Base-by-base conservation (phyloP, 2,888 invertebrate species). In the Aphelenchoides bicaudatus region DNA sequence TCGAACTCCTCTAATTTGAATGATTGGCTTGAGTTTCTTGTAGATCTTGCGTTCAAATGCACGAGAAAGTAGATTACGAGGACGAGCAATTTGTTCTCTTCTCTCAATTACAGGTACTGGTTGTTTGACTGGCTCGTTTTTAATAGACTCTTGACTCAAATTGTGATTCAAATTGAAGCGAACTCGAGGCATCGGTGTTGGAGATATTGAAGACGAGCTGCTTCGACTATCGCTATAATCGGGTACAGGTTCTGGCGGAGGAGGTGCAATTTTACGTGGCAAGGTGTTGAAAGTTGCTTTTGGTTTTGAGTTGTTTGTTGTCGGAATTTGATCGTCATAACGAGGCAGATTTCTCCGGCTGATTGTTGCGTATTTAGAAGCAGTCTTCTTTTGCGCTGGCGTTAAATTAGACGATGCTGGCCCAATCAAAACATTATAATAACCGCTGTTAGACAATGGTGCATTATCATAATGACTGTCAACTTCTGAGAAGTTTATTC, bases 1-100 rank as follows among this genome's bases (percentile, higher is more conserved):
- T 28, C 39, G 34, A n/a, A 51, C 52, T n/a, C 52, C 52, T 6
- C 52, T 37, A 29, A 51, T 51, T 51, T 51, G 52, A 30, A 51
- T 51, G 38, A 51, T 21, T 3, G 52, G 52, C 25, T 29, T 31
- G 1, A 51, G 30, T n/a, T 28, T 27, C 2, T 28, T 51, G 52
- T 23, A 21, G 34, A 51, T 51, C 52, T 21, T 51, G 10, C 31
- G 37, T 2, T 51, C 52, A 30, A 51, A 51, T 2, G 52, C 39
- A 19, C 28, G 34, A 8, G 52, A 37, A 37, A 37, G 39, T 10
- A 23, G 37, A 16, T 39, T 39, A 8, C 21, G 21, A 1, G 52
- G 52, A 2, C 37, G 52, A 23, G 28, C 21, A 13, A 51, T 25
- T 3, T 13, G 23, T 19, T 51, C 52, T 4, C 31, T 21, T 19